Conservation (phyloP, 2,888 invertebrate genomes). For the Caenorhabditis macrosperma region DNA sequence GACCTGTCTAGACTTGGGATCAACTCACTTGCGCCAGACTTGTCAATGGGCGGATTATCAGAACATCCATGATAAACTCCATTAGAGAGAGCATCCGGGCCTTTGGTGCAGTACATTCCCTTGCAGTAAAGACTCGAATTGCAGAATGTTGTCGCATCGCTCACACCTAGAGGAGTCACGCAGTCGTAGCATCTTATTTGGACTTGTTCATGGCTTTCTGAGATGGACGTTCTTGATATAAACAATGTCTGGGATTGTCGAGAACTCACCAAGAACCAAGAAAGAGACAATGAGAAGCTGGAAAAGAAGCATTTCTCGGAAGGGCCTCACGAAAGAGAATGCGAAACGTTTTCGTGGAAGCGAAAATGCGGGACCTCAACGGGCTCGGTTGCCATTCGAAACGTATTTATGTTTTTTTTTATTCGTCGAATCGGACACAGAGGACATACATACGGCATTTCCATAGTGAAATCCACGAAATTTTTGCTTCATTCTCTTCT, state of each 20-base stretch:
- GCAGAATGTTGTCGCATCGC: constrained; percentile 33
- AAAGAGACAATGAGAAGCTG: not conserved
- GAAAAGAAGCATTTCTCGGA: not conserved
- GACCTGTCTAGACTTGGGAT: not conserved
- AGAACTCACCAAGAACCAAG: constrained; percentile 6
- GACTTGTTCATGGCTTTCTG: constrained; percentile 46
- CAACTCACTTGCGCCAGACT: constrained; percentile 29
- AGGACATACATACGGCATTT: constrained; percentile 38
- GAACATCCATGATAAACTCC: constrained; percentile 56
- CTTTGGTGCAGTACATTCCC: constrained; percentile 63
- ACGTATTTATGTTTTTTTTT: constrained; percentile 26
- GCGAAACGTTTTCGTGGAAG: not conserved
- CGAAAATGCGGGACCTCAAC: not conserved
- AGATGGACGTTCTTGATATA: too few relatives aligned
- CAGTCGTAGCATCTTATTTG: constrained; percentile 60
- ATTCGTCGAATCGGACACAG: constrained; percentile 28
- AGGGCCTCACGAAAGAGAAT: not conserved
- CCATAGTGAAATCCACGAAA: constrained; percentile 41
- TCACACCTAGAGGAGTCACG: constrained; percentile 36
- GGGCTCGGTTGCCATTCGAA: constrained; percentile 35
- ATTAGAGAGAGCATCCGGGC: constrained; percentile 58
- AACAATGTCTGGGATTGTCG: not conserved
- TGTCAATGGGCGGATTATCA: constrained; percentile 56
- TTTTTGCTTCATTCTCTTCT: not conserved
- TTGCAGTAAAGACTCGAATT: constrained; percentile 48